Evolutionary conservation across 2,113 vertebrate species (phyloP), one percentile per base, ranked within the genome.

Genomic region (Macrotis lagotis): DNA sequence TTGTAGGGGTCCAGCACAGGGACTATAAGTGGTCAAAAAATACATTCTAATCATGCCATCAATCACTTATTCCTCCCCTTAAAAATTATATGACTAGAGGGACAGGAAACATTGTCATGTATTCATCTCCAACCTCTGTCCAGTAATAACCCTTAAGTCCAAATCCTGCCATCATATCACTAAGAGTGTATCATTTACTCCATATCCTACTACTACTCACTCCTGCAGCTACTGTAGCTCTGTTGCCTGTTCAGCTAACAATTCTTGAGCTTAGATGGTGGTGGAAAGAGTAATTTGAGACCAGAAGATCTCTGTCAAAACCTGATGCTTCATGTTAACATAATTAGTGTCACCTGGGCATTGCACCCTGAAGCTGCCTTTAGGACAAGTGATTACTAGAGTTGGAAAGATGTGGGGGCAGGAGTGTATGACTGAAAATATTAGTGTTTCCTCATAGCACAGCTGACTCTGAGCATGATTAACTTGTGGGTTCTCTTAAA

Each of bases 321-420:
- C 92, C 91, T 93, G 91, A 25, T 14, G 93, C 48, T 93, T 51
- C 47, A 51, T 12, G 89, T 93, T 48, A 89, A 97, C 50, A 10
- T 95, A 96, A 92, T 55, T 92, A 94, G 47, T 28, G 8, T 91
- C 3, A 26, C 0, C n/a, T 93, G 90, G 50, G 16, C 74, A 25
- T 59, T 44, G 1, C 14, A 52, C 3, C 11, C 22, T 51, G 74
- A 0, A 51, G 53, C n/a, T 97, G 93, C n/a, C 0, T 59, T 49
- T 2, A 90, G 28, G 25, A 88, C 3, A 96, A 7, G 2, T 31
- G 37, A 0, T 50, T 53, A 5, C 16, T n/a, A 55, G 44, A 1
- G 12, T 92, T 25, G 47, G 52, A 0, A 47, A 26, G 25, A 24
- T 0, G 25, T 3, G 3, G 6, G n/a, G 90, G 25, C 51, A 92